These are phyloP conservation scores for Sisyra nigra DNA, from an alignment of 2,888 invertebrate species.

Conservation along the genomic window DNA sequence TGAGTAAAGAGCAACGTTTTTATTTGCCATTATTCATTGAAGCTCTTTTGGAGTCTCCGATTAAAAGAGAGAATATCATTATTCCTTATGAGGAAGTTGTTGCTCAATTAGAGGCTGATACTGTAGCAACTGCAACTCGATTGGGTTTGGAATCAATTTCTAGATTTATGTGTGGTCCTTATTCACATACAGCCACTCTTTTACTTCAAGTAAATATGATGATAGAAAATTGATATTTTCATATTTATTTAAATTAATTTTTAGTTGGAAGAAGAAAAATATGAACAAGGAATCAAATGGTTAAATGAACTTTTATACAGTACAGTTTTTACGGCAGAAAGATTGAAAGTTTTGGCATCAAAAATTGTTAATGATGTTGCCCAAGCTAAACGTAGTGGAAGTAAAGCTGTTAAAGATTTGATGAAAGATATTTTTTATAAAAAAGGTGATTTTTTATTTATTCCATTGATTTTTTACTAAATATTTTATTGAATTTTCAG, in stretches of 20 bases:
- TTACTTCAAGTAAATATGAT: conserved; percentile 46
- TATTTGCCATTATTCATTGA: conserved; percentile 65
- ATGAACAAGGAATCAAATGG: conserved; percentile 58
- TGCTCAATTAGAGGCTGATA: conserved; percentile 60
- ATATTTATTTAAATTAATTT: too few species aligned
- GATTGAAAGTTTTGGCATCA: conserved; percentile 60
- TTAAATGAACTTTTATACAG: conserved; percentile 57
- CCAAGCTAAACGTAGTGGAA: conserved; percentile 55
- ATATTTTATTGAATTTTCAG: conserved; percentile 21
- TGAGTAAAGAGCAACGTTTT: conserved; percentile 41
- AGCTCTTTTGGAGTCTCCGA: conserved; percentile 58
- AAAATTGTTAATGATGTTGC: conserved; percentile 71
- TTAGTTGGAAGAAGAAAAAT: conserved; percentile 61
- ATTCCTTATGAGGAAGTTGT: conserved; percentile 56
- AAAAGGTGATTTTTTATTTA: conserved; percentile 28
- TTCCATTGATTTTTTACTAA: too few species aligned
- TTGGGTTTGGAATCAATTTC: conserved; percentile 43
- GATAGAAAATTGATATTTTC: too few species aligned
- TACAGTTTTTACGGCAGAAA: conserved; percentile 52
- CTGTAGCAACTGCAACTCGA: conserved; percentile 40
- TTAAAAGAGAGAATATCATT: conserved; percentile 37
- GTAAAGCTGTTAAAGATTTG: conserved; percentile 44
- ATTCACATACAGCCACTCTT: conserved; percentile 46
- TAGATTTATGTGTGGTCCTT: conserved; percentile 57
- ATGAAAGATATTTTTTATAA: conserved; percentile 41